Evolutionary conservation across 2,888 invertebrate genomes (phyloP).

Genomic region (Synergus umbraculus): DNA sequence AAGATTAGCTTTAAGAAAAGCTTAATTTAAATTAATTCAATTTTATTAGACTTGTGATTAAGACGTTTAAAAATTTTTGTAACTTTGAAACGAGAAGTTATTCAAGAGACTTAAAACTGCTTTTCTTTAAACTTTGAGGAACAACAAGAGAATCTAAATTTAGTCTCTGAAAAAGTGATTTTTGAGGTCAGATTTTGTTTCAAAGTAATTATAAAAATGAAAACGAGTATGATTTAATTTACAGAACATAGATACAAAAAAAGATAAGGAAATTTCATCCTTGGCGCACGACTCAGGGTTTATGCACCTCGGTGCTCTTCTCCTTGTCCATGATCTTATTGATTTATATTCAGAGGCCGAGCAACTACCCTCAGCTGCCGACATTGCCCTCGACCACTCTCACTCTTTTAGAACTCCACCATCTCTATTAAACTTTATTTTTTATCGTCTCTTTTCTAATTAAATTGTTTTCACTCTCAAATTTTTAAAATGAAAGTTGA

Average conservation of each 20-base stretch:
- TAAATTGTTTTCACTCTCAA: not conserved
- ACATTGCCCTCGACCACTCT: slow-evolving; percentile 52
- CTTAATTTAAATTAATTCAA: too few species aligned
- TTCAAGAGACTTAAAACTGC: too few species aligned
- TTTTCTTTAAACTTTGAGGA: too few species aligned
- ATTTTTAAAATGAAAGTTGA: not conserved
- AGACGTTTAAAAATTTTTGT: too few species aligned
- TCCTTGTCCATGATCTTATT: slow-evolving; percentile 44
- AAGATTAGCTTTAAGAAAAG: too few species aligned
- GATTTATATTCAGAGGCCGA: slow-evolving; percentile 46
- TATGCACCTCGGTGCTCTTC: slow-evolving; percentile 35
- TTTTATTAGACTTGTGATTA: too few species aligned
- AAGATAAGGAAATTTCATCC: slow-evolving; percentile 9
- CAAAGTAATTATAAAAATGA: not conserved
- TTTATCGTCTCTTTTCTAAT: slow-evolving; percentile 8
- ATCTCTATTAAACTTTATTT: not conserved
- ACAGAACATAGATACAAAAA: not conserved
- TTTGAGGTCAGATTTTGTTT: not conserved
- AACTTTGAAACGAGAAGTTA: too few species aligned
- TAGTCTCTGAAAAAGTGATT: not conserved
- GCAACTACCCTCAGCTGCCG: slow-evolving; percentile 40
- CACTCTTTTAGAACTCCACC: slow-evolving; percentile 36
- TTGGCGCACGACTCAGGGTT: slow-evolving; percentile 15
- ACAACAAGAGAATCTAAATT: too few species aligned
- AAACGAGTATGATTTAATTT: not conserved